phyloP scores from a whole-genome alignment of 2,797 vertebrate genomes.

The Artibeus jamaicensis region DNA sequence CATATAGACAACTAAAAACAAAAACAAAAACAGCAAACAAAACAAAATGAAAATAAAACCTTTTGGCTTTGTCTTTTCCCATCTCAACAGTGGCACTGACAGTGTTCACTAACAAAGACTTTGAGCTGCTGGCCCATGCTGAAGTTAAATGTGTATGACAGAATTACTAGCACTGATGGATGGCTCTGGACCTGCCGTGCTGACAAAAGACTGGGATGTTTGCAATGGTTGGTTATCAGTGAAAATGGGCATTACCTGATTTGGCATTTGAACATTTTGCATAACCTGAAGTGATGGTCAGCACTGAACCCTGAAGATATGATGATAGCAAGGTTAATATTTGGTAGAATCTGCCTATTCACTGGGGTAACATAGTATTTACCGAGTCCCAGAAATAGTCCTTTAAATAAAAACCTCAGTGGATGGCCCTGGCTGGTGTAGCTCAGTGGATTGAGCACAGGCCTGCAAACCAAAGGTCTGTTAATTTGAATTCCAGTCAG shows the following conservation, averaged over 20 bases:
- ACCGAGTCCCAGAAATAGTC: slow-evolving; percentile 24
- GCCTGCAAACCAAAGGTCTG: no score
- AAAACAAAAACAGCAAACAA: neutral
- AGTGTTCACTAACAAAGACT: slow-evolving; percentile 78
- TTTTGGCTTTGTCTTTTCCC: neutral
- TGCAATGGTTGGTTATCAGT: slow-evolving; percentile 80
- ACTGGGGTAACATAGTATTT: slow-evolving; percentile 63
- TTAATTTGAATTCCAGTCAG: no score
- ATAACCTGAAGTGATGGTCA: slow-evolving; percentile 82
- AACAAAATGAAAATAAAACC: neutral
- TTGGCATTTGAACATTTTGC: slow-evolving; percentile 77
- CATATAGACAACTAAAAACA: neutral
- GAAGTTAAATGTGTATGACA: slow-evolving; percentile 83
- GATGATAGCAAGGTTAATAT: slow-evolving; percentile 78
- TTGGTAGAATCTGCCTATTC: slow-evolving; percentile 72
- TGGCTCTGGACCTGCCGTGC: slow-evolving; percentile 77
- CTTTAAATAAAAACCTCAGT: neutral
- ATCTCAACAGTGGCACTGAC: slow-evolving; percentile 68
- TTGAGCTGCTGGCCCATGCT: slow-evolving; percentile 77
- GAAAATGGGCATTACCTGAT: slow-evolving; percentile 81
- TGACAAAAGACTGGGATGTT: slow-evolving; percentile 80
- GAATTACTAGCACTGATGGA: slow-evolving; percentile 82
- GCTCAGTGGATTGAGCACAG: no score
- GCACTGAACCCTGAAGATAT: slow-evolving; percentile 80
- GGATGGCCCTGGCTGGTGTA: neutral